phyloP scores from a whole-genome alignment of 2,797 vertebrate species.

The Myotis myotis region DNA sequence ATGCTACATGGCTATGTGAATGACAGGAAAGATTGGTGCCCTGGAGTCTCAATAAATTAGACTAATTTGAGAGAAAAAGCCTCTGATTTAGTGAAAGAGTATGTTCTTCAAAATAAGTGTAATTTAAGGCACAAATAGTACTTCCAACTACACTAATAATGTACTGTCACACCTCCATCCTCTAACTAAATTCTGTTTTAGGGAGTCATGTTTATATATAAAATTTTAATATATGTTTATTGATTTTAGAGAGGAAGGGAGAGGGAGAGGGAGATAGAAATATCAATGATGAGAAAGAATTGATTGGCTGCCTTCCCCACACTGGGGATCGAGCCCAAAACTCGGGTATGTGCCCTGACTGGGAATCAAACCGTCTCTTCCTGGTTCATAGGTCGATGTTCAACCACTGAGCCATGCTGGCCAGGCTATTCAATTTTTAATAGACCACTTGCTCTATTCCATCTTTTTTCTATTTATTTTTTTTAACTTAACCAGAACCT shows the following conservation, averaged over 20 bases:
- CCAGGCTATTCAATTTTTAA: background rate
- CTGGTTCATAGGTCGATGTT: no score
- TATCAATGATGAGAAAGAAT: no score
- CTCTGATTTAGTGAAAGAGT: background rate
- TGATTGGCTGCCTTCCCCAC: no score
- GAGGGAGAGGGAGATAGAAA: no score
- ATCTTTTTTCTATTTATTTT: background rate
- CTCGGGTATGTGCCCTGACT: no score
- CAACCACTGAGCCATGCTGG: no score
- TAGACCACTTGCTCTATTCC: background rate
- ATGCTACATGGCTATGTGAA: slow-evolving; percentile 24
- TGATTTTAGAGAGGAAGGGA: no score
- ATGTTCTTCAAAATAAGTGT: background rate
- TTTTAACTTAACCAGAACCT: background rate
- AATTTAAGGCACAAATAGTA: background rate
- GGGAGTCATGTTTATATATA: background rate
- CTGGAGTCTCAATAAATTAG: background rate
- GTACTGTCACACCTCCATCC: background rate
- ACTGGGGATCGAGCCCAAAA: no score
- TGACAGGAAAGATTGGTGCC: background rate
- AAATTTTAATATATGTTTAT: background rate
- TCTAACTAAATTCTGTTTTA: background rate
- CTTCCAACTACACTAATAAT: background rate
- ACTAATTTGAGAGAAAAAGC: slow-evolving; percentile 18
- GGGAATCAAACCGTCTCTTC: no score